Evolutionary conservation across 2,888 invertebrate species (phyloP).

Genomic region (Ellobium chinense): DNA sequence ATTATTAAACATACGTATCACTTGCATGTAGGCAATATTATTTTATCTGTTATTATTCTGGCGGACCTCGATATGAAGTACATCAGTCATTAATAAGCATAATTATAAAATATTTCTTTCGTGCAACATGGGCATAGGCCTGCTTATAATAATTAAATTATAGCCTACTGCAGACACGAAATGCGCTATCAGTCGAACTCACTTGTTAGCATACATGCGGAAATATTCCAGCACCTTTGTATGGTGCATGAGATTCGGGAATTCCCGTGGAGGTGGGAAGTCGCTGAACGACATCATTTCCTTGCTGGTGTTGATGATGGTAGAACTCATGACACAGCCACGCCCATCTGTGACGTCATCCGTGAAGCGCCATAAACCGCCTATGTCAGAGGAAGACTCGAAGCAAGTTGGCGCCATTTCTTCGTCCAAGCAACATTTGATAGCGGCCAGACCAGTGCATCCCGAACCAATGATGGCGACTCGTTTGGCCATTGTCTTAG

Average conservation of each 20-base stretch:
- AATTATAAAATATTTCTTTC: too few species aligned
- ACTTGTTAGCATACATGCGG: slow-evolving; percentile 39
- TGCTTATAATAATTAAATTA: too few species aligned
- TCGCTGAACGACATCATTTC: slow-evolving; percentile 78
- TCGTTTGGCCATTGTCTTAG: slow-evolving; percentile 45
- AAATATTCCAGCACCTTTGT: slow-evolving; percentile 70
- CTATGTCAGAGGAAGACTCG: slow-evolving; percentile 69
- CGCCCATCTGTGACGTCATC: slow-evolving; percentile 59
- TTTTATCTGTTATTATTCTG: too few species aligned
- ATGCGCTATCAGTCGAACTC: too few species aligned
- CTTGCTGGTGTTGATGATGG: slow-evolving; percentile 75
- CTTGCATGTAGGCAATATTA: too few species aligned
- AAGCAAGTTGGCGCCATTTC: slow-evolving; percentile 69
- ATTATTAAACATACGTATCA: too few species aligned
- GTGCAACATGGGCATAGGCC: too few species aligned
- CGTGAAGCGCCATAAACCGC: slow-evolving; percentile 75
- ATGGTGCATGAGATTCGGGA: slow-evolving; percentile 78
- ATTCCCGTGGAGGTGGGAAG: slow-evolving; percentile 76
- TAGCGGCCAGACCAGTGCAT: slow-evolving; percentile 67
- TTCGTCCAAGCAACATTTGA: slow-evolving; percentile 73
- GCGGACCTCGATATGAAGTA: too few species aligned
- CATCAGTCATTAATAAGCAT: too few species aligned
- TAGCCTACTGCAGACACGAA: too few species aligned
- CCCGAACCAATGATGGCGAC: slow-evolving; percentile 71
- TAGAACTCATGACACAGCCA: slow-evolving; percentile 73